Evolutionary conservation across 2,888 invertebrate species (phyloP).

Genomic region (Asteroscopus sphinx): DNA sequence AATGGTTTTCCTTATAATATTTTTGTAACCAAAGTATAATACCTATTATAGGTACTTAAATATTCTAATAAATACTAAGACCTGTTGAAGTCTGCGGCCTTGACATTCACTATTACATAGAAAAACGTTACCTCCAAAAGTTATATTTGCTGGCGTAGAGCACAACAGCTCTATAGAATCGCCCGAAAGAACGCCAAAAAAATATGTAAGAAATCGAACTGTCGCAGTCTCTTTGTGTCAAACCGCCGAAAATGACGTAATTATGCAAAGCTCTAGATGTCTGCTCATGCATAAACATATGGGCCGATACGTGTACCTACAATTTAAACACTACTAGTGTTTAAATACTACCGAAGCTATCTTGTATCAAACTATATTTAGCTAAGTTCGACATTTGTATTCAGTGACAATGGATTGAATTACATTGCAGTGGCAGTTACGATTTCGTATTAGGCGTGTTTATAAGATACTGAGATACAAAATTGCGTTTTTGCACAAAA

Average conservation of each 20-base stretch:
- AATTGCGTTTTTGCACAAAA: no score
- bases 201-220: conserved; percentile 44
- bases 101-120: not conserved
- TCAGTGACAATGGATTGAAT: conserved; percentile 27
- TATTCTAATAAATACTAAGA: no score
- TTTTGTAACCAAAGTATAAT: no score
- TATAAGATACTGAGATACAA: no score
- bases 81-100: no score
- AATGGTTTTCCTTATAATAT: no score
- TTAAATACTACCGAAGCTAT: conserved; percentile 3
- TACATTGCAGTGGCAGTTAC: conserved; percentile 18
- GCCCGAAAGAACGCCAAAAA: conserved; percentile 4
- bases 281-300: conserved; percentile 24
- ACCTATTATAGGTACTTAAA: no score
- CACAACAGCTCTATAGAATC: not conserved
- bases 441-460: not conserved
- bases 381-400: conserved; percentile 11
- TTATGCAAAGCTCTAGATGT: conserved; percentile 37
- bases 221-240: conserved; percentile 48
- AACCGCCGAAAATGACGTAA: conserved; percentile 49
- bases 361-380: conserved; percentile 18
- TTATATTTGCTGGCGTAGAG: not conserved
- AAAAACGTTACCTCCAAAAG: not conserved
- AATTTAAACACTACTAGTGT: conserved; percentile 3
- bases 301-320: conserved; percentile 3